These are phyloP conservation scores for Porites divaricata DNA, from an alignment of 92 coral and sea anemone genomes.

Conservation along the genomic window DNA sequence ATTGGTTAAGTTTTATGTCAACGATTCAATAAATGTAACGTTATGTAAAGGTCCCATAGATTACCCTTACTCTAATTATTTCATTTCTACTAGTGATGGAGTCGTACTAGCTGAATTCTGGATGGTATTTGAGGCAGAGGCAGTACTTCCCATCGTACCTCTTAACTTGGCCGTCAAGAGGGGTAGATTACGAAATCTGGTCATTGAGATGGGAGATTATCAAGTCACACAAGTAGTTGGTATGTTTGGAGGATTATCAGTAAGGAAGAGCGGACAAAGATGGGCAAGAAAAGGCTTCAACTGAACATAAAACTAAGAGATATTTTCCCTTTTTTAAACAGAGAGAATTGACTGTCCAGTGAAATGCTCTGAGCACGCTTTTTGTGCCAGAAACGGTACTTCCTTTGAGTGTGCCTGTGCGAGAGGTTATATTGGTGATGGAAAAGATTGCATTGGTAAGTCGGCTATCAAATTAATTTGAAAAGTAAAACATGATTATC, in stretches of 20 bases:
- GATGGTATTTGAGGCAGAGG: conserved; percentile 68
- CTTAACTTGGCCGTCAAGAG: conserved; percentile 80
- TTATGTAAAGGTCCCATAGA: not conserved
- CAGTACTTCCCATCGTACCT: conserved; percentile 67
- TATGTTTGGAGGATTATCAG: conserved; percentile 19
- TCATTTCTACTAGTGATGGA: conserved; percentile 61
- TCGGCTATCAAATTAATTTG: not conserved
- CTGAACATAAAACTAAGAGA: not conserved
- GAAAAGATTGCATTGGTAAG: conserved; percentile 79
- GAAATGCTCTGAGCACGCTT: conserved; percentile 62
- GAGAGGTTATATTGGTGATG: conserved; percentile 85
- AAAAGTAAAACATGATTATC: not conserved
- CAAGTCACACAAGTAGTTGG: conserved; percentile 75
- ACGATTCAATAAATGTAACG: too few species aligned
- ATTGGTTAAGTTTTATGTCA: too few species aligned
- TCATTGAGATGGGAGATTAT: conserved; percentile 77
- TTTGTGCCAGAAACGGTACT: conserved; percentile 76
- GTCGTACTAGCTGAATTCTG: conserved; percentile 70
- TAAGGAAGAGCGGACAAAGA: not conserved
- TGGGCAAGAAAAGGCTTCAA: not conserved
- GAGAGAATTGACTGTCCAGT: conserved; percentile 78
- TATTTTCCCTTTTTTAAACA: conserved; percentile 1
- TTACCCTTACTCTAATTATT: not conserved
- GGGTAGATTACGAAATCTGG: conserved; percentile 55
- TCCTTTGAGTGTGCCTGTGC: conserved; percentile 74